Evolutionary conservation across 2,797 vertebrate species (phyloP), one percentile per base, ranked within the genome.

Genomic region (Anniella stebbinsi): DNA sequence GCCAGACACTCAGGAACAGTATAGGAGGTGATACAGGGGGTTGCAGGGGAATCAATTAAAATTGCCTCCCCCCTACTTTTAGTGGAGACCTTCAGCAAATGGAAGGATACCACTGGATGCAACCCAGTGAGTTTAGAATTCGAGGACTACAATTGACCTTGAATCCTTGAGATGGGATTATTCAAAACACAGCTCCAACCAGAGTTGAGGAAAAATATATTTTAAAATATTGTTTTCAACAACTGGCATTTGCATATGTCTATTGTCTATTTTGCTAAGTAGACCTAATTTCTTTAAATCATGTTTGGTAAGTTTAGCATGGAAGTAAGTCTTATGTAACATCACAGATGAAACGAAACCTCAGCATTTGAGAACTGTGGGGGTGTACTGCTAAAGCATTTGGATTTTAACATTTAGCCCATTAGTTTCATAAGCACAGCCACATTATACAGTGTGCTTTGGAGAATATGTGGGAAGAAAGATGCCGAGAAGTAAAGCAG

Each of bases 251-350:
- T 97, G 93, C 87, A 90, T 91, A 82, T 78, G 88, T 76, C 94
- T 88, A 89, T 91, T 21, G 0, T 93, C 86, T 92, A 92, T 95
- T 94, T 92, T 92, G 94, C 89, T 95, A 96, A 95, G 94, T 88
- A 95, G 94, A 93, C 73, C 88, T 94, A 91, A 78, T 87, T 93
- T 92, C 95, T 95, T 95, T 95, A 95, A 90, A 77, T 75, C 87
- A 69, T 95, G 92, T 70, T 89, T 92, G 95, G 91, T 93, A 94
- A 13, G 54, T 94, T 96, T 94, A 93, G 80, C 95, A 93, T 86
- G 95, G 93, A 97, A 96, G 96, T 94, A 93, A 57, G 86, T 91
- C 93, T 94, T 96, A 93, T 93, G 73, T 94, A 96, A 96, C 92
- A 94, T 95, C 92, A 95, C 91, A 95, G 89, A 92, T 95, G 88